Percentiles rank a stretch among this genome's conserved stretches.
Evolutionary conservation across 2,888 invertebrate species (phyloP).

Genomic region (Ptilodon capucinus): DNA sequence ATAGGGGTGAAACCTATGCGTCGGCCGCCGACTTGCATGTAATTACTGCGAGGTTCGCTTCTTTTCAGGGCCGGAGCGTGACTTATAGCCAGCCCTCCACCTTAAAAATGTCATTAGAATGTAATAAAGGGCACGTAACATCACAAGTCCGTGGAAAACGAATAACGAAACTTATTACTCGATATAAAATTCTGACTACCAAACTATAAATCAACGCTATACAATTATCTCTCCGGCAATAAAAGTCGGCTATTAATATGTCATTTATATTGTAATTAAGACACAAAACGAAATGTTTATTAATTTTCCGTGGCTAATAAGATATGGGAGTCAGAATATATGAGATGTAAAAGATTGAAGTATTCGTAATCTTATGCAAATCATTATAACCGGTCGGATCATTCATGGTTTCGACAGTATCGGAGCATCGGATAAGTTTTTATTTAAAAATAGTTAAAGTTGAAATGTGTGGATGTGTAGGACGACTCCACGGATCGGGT

Average conservation of each 20-base stretch:
- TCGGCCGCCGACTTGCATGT: slow-evolving; percentile 65
- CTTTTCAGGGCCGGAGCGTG: slow-evolving; percentile 68
- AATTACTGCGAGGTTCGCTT: slow-evolving; percentile 71
- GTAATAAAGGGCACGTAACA: slow-evolving; percentile 63
- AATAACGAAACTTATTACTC: slow-evolving; percentile 39
- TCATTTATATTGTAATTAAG: slow-evolving; percentile 26
- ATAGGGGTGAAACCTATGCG: slow-evolving; percentile 52
- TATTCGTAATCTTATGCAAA: slow-evolving; percentile 42
- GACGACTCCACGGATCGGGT: slow-evolving; percentile 54
- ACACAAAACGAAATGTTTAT: slow-evolving; percentile 27
- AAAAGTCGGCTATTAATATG: slow-evolving; percentile 19
- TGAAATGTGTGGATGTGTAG: slow-evolving; percentile 8
- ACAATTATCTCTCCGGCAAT: slow-evolving; percentile 17
- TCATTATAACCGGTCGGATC: slow-evolving; percentile 29
- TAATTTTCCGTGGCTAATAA: slow-evolving; percentile 23
- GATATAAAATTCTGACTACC: slow-evolving; percentile 20
- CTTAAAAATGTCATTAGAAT: slow-evolving; percentile 53
- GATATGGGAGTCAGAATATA: slow-evolving; percentile 23
- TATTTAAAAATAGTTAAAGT: background rate
- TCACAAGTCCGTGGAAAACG: slow-evolving; percentile 47
- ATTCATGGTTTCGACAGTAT: slow-evolving; percentile 9
- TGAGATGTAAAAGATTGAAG: slow-evolving; percentile 23
- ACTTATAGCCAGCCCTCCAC: slow-evolving; percentile 57
- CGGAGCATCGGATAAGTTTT: background rate
- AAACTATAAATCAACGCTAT: slow-evolving; percentile 19